phyloP scores from a whole-genome alignment of 2,888 invertebrate genomes.

The Galerucella calmariensis region DNA sequence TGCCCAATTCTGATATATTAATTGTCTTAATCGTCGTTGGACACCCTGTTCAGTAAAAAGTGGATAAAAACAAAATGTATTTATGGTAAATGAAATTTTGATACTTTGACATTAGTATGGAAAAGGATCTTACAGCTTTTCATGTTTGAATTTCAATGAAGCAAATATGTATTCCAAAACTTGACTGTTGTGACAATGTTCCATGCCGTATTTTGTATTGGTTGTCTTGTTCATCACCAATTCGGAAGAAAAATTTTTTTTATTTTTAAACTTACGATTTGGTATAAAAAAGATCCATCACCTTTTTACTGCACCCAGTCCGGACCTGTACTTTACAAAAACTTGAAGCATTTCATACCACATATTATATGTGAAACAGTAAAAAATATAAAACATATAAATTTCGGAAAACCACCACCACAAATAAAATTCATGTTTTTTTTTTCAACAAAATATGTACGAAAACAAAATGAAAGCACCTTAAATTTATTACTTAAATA shows the following conservation, averaged over 20 bases:
- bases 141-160: no score
- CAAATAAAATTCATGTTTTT: neutral
- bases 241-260: neutral
- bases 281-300: neutral
- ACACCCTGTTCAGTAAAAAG: no score
- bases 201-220: neutral
- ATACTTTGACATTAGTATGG: no score
- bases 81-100: no score
- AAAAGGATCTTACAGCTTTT: no score
- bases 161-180: neutral
- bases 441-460: neutral
- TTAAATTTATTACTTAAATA: no score
- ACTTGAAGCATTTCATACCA: neutral
- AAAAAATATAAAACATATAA: neutral
- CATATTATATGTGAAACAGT: neutral
- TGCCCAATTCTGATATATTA: no score
- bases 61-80: no score
- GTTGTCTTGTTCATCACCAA: neutral
- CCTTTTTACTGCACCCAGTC: slow-evolving; percentile 16
- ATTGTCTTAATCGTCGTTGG: no score
- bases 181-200: neutral
- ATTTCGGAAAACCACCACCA: slow-evolving; percentile 4
- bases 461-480: no score
- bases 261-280: neutral
- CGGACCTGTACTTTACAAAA: slow-evolving; percentile 14